A percentile compares a stretch with the other conserved stretches of the same genome.
Evolutionary conservation across 2,113 vertebrate species (phyloP).

Genomic region (Emydura subglobosa): DNA sequence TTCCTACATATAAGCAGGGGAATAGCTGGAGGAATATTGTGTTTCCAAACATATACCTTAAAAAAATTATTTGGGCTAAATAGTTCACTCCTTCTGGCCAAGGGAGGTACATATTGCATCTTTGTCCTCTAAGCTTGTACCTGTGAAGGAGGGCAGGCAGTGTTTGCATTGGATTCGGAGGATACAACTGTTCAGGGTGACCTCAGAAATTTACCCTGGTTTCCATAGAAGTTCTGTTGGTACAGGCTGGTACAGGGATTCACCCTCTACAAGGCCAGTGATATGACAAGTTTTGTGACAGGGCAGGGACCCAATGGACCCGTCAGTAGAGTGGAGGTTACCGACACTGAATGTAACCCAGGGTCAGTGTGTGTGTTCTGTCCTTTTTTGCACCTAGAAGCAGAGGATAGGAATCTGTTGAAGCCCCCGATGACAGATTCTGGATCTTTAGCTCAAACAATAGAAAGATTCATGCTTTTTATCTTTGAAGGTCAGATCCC

Average conservation of each 20-base stretch:
- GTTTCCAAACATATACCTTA: not conserved
- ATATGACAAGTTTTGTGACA: not conserved
- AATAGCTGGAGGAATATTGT: not conserved
- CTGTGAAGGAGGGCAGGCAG: not conserved
- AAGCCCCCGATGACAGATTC: slow-evolving; percentile 38
- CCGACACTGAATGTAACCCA: slow-evolving; percentile 43
- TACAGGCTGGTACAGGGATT: not conserved
- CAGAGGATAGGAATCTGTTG: slow-evolving; percentile 30
- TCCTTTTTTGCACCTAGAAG: slow-evolving; percentile 42
- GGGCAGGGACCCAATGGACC: slow-evolving; percentile 26
- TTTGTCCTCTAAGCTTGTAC: not conserved
- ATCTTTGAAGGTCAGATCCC: not conserved
- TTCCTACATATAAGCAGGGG: not conserved
- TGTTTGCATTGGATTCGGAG: not conserved
- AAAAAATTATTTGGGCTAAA: not conserved
- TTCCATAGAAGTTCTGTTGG: not conserved
- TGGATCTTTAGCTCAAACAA: slow-evolving; percentile 2
- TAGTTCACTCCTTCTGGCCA: not conserved
- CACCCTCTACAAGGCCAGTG: not conserved
- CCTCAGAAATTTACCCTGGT: not conserved
- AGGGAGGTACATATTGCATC: not conserved
- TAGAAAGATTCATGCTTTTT: not conserved
- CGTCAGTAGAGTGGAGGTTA: slow-evolving; percentile 49
- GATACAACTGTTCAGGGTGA: not conserved
- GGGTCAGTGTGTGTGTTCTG: slow-evolving; percentile 50